Conservation (phyloP, 2,888 invertebrate species). For the Biston betularia region DNA sequence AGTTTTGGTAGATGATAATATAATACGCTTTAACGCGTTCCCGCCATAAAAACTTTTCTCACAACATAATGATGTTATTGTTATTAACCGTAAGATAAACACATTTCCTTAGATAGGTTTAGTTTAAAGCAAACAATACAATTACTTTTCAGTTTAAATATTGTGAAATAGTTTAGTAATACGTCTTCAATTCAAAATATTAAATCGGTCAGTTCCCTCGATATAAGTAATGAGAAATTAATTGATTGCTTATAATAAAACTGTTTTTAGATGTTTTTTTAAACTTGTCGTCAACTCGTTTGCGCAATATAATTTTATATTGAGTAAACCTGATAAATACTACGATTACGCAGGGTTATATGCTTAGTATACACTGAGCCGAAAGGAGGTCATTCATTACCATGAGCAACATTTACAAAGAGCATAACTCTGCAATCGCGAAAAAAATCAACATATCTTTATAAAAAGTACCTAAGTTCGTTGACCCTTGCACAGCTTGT, state of each 20-base stretch:
- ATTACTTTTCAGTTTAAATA: background rate
- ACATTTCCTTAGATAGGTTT: background rate
- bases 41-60: too few species aligned
- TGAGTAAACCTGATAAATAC: slow-evolving; percentile 1
- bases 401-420: too few species aligned
- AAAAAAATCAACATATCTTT: too few species aligned
- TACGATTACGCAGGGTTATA: too few species aligned
- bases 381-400: too few species aligned
- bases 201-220: background rate
- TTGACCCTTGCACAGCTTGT: too few species aligned
- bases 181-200: background rate
- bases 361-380: too few species aligned
- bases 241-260: background rate
- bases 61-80: too few species aligned
- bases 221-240: slow-evolving; percentile 6
- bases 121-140: background rate
- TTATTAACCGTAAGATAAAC: background rate
- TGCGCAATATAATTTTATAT: slow-evolving; percentile 1
- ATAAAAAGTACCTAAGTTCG: too few species aligned
- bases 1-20: too few species aligned
- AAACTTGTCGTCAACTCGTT: background rate
- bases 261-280: slow-evolving; percentile 1
- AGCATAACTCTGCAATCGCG: too few species aligned
- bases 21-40: too few species aligned
- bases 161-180: background rate